These are phyloP conservation scores for Psilopogon haemacephalus DNA, from an alignment of 2,113 vertebrate species.

Conservation along the genomic window DNA sequence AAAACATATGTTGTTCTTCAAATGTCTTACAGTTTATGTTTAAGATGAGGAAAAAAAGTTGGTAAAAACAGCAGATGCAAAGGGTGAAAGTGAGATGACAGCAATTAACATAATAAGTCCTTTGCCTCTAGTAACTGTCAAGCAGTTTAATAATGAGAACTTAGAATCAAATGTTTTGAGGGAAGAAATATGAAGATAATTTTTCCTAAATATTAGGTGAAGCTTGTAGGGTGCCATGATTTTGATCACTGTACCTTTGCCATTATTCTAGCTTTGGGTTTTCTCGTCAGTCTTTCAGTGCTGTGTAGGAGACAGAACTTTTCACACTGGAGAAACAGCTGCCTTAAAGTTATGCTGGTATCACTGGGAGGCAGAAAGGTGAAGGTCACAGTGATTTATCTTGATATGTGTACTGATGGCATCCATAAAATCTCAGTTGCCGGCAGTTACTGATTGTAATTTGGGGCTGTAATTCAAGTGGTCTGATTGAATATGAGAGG, in stretches of 20 bases:
- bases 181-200: background rate
- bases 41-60: background rate
- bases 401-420: background rate
- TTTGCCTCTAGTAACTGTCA: background rate
- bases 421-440: background rate
- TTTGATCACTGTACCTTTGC: background rate
- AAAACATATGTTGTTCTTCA: background rate
- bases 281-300: background rate
- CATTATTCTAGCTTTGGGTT: background rate
- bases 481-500: background rate
- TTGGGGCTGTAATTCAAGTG: background rate
- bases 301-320: background rate
- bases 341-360: background rate
- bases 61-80: background rate
- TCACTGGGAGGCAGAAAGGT: background rate
- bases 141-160: background rate
- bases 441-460: background rate
- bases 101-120: background rate
- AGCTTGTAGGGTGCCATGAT: background rate
- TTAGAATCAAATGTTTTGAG: background rate
- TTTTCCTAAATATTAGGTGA: background rate
- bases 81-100: background rate
- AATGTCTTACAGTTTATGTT: background rate
- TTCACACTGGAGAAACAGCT: background rate
- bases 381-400: background rate